A percentile compares a stretch with the other conserved stretches of the same genome.
Conservation (phyloP, 2,113 vertebrate genomes). For the Hyperoodon ampullatus region DNA sequence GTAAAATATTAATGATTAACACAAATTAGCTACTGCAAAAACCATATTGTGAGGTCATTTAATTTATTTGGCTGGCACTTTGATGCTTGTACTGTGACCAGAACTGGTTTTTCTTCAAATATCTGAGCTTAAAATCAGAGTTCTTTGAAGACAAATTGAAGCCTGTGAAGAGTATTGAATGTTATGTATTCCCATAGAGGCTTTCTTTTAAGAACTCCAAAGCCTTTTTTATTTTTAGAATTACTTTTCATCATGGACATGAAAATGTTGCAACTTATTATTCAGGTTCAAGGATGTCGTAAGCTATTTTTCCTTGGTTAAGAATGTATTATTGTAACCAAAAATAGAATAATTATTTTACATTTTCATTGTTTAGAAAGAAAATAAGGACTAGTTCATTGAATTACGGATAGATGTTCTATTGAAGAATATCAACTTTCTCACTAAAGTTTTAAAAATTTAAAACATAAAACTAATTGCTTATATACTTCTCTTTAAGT, state of each 20-base stretch:
- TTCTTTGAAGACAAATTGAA: background rate
- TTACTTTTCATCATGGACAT: background rate
- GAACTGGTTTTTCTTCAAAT: background rate
- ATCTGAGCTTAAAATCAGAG: background rate
- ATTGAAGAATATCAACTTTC: background rate
- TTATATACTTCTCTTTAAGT: background rate
- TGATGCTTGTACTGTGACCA: background rate
- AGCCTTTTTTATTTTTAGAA: conserved; percentile 13
- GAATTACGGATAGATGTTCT: background rate
- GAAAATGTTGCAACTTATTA: background rate
- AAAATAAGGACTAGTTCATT: background rate
- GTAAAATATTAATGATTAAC: background rate
- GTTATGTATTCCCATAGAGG: background rate
- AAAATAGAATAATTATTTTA: background rate
- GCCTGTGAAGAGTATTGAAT: background rate
- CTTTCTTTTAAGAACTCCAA: background rate
- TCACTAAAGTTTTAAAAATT: background rate
- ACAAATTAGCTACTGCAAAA: background rate
- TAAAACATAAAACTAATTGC: background rate
- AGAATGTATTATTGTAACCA: background rate
- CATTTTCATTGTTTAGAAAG: conserved; percentile 33
- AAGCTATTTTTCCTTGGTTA: background rate
- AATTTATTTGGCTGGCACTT: background rate
- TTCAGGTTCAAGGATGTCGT: background rate
- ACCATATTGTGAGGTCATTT: background rate